Evolutionary conservation across 2,888 invertebrate genomes (phyloP), one percentile per base, ranked within the genome.

Genomic region (Sthenelais limicola): DNA sequence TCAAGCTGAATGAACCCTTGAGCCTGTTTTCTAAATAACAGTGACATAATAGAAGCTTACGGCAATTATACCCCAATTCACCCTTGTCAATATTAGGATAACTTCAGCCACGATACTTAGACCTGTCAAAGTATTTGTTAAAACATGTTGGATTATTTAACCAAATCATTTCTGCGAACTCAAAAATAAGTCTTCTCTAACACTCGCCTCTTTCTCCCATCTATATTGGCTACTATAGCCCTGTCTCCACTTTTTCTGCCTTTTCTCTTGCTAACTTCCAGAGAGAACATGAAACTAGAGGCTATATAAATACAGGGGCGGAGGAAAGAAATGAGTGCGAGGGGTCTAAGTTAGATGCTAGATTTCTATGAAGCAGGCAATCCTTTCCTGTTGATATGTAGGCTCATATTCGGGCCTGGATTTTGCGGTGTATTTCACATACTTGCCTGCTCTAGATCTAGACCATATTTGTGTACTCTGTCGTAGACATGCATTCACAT

Each of bases 351-450:
- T n/a, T n/a, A n/a, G n/a, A n/a, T n/a, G n/a, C n/a, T n/a, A n/a
- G n/a, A n/a, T n/a, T n/a, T n/a, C n/a, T n/a, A n/a, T n/a, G n/a
- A n/a, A n/a, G 18, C 43, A 18, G 38, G 21, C 35, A 18, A 62
- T 43, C 35, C 43, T 62, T 62, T 62, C 62, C 62, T 62, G 62
- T 62, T 62, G 35, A 62, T 43, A 62, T 62, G 43, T 62, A 62
- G 24, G 62, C 62, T 62, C 62, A 62, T 35, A 21, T 62, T 62
- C 62, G 62, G 62, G 62, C 62, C 62, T 62, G 62, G 62, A 62
- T 62, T 62, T 35, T 62, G 62, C 26, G 62, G 62, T 62, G 35
- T 38, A 43, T 38, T 38, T 12, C 62, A 56, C 56, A 56, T 56
- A 56, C 28, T 24, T 52, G 32, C 56, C 32, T 56, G 52, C 3